phyloP scores from a whole-genome alignment of 2,888 invertebrate species.

The Julus scanicus region DNA sequence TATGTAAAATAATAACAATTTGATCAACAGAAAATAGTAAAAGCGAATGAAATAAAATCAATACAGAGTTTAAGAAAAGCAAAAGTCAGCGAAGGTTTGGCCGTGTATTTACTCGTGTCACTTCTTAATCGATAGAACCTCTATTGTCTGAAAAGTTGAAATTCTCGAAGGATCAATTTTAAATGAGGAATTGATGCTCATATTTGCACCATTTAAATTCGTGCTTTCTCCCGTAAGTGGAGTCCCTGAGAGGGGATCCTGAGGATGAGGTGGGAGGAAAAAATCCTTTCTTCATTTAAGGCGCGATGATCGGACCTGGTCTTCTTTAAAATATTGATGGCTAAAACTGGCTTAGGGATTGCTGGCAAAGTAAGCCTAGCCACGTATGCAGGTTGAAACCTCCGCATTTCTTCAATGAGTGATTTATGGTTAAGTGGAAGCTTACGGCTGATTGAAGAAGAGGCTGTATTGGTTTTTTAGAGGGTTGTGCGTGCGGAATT shows the following conservation, averaged over 20 bases:
- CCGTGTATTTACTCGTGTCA: neutral
- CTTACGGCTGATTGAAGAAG: constrained; percentile 28
- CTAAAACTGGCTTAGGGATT: constrained; percentile 14
- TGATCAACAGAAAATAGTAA: neutral
- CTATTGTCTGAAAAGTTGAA: neutral
- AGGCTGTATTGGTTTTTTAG: constrained; percentile 33
- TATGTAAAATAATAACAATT: neutral
- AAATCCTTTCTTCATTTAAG: neutral
- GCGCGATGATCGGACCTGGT: neutral
- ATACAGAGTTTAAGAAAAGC: neutral
- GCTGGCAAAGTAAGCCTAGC: neutral
- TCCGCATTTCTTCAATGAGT: neutral
- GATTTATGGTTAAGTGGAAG: constrained; percentile 33
- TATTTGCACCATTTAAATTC: constrained; percentile 11
- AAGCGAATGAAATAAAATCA: neutral
- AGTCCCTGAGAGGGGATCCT: neutral
- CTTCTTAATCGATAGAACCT: neutral
- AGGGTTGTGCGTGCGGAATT: constrained; percentile 28
- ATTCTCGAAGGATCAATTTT: neutral
- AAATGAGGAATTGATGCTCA: neutral
- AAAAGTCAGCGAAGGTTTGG: neutral
- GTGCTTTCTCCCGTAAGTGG: neutral
- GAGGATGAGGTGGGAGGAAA: neutral
- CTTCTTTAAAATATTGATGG: constrained; percentile 22
- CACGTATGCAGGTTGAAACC: neutral